Conservation (phyloP, 2,113 vertebrate species). For the Chloropsis cyanopogon region DNA sequence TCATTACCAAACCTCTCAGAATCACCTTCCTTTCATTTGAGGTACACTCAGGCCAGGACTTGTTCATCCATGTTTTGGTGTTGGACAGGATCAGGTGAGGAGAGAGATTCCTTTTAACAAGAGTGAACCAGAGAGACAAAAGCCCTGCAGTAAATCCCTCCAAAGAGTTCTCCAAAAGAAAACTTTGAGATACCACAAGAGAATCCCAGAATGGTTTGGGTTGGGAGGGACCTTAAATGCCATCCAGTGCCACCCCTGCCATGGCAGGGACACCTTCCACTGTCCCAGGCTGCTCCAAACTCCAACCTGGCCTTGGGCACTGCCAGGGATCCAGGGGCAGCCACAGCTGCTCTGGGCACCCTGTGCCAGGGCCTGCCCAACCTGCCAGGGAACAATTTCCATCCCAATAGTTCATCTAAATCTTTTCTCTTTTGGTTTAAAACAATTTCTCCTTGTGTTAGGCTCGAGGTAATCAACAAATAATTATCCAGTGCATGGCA, state of each 20-base stretch:
- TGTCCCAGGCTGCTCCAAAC: neutral
- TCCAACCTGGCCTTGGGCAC: neutral
- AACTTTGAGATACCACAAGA: neutral
- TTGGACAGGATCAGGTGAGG: neutral
- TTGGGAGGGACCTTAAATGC: rapidly evolving
- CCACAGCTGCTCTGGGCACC: neutral
- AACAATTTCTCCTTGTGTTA: neutral
- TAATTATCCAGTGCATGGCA: neutral
- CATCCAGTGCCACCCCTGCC: rapidly evolving
- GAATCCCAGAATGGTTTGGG: neutral
- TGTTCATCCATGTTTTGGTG: neutral
- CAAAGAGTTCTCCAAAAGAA: neutral
- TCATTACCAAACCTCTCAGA: neutral
- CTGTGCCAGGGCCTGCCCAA: neutral
- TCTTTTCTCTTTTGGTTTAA: neutral
- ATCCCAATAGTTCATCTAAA: neutral
- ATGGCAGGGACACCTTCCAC: neutral
- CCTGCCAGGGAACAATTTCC: neutral
- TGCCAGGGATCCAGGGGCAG: neutral
- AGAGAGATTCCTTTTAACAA: neutral
- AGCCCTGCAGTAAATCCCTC: neutral
- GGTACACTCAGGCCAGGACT: neutral
- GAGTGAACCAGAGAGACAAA: neutral
- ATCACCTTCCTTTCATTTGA: neutral
- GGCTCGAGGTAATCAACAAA: rapidly evolving